Conservation (phyloP, 2,797 vertebrate species). For the Muscicapa striata region DNA sequence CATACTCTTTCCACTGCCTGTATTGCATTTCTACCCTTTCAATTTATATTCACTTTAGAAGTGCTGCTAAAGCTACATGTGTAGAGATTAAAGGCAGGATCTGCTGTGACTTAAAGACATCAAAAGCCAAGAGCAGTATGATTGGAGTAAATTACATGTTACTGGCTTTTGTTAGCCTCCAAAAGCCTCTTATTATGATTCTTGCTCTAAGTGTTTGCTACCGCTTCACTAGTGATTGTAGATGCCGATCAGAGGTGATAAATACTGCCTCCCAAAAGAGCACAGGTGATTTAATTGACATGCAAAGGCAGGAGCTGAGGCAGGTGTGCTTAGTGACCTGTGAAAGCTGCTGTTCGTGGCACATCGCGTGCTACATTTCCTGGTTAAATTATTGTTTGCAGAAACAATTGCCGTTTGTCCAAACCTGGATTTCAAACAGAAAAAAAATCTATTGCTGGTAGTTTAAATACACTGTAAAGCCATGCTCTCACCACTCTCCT, state of each 20-base stretch:
- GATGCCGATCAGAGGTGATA: slow-evolving; percentile 75
- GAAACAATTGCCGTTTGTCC: neutral
- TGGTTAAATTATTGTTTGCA: neutral
- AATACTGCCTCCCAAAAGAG: slow-evolving; percentile 56
- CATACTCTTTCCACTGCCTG: neutral
- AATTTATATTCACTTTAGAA: slow-evolving; percentile 60
- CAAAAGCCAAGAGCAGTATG: slow-evolving; percentile 64
- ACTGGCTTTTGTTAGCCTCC: slow-evolving; percentile 50
- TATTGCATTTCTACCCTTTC: slow-evolving; percentile 43
- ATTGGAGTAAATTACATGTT: slow-evolving; percentile 65
- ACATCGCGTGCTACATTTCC: neutral
- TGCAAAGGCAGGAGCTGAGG: neutral
- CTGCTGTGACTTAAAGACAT: slow-evolving; percentile 63
- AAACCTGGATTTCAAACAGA: neutral
- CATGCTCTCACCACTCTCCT: neutral
- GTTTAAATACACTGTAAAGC: neutral
- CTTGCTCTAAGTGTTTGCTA: slow-evolving; percentile 53
- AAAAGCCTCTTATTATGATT: slow-evolving; percentile 76
- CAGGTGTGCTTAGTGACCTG: neutral
- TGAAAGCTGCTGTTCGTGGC: neutral
- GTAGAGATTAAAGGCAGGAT: slow-evolving; percentile 73
- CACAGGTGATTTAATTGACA: slow-evolving; percentile 63
- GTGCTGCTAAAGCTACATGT: slow-evolving; percentile 57
- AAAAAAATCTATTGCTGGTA: neutral
- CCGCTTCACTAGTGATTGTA: slow-evolving; percentile 61